phyloP scores from a whole-genome alignment of 1,140 invertebrate genomes.

The Pentalonia nigronervosa region DNA sequence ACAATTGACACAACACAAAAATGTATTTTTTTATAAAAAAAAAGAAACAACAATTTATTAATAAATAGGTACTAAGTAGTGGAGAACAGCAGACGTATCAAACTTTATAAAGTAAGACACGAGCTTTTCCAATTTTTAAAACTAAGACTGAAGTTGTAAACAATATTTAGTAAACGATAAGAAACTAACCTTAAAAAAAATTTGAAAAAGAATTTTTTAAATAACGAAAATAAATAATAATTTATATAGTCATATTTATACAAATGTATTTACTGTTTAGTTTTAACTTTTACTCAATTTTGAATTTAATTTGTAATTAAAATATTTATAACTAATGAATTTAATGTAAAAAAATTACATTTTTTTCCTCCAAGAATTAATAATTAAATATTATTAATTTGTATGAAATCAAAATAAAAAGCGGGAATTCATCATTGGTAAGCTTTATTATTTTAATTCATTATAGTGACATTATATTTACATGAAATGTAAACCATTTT shows the following conservation, averaged over 20 bases:
- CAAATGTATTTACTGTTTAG: neutral
- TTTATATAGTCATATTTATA: neutral
- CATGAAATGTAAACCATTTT: too few relatives aligned
- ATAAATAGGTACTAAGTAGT: neutral
- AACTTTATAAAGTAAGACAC: slow-evolving; percentile 23
- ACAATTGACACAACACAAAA: neutral
- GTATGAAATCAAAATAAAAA: too few relatives aligned
- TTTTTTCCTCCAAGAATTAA: neutral
- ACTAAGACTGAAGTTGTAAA: neutral
- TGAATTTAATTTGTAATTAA: neutral
- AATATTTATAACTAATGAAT: too few relatives aligned
- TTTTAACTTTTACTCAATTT: neutral
- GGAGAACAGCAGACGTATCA: neutral
- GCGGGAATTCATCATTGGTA: too few relatives aligned
- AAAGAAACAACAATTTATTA: neutral
- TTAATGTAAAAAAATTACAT: neutral
- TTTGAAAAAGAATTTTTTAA: neutral
- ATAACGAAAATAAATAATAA: neutral
- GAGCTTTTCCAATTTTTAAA: slow-evolving; percentile 37
- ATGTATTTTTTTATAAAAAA: too few relatives aligned
- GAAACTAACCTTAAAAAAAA: slow-evolving; percentile 21
- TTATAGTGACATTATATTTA: too few relatives aligned
- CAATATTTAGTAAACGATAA: slow-evolving; percentile 27
- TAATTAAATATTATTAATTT: neutral
- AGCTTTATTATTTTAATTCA: too few relatives aligned